Evolutionary conservation across 2,888 invertebrate species (phyloP).

Genomic region (Oxyteleia sp.): DNA sequence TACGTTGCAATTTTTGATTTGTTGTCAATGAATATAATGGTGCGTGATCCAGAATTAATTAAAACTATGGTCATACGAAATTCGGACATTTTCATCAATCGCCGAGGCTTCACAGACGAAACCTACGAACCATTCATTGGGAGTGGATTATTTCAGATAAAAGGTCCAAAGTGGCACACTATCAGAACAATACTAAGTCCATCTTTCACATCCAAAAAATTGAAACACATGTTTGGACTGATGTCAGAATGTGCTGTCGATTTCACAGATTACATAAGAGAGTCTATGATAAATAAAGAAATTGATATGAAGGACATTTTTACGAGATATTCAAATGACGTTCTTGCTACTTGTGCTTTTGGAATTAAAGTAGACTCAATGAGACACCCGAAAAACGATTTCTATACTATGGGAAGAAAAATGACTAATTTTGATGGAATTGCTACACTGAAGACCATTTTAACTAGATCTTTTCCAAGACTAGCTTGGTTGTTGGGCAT

Average conservation of each 20-base stretch:
- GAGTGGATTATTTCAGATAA: slow-evolving; percentile 76
- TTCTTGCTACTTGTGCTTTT: slow-evolving; percentile 88
- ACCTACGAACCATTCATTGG: slow-evolving; percentile 76
- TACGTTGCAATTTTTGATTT: slow-evolving; percentile 82
- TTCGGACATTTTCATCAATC: slow-evolving; percentile 82
- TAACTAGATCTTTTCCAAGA: slow-evolving; percentile 63
- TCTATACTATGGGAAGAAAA: slow-evolving; percentile 81
- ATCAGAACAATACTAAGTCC: slow-evolving; percentile 88
- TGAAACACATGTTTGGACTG: slow-evolving; percentile 88
- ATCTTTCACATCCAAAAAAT: slow-evolving; percentile 89
- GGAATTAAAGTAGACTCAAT: slow-evolving; percentile 86
- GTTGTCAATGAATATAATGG: slow-evolving; percentile 76
- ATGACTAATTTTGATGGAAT: slow-evolving; percentile 74
- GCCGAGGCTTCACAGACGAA: slow-evolving; percentile 76
- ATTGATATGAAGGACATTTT: slow-evolving; percentile 86
- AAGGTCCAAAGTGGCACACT: slow-evolving; percentile 88
- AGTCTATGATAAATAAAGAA: slow-evolving; percentile 47
- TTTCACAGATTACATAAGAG: slow-evolving; percentile 74
- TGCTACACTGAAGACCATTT: slow-evolving; percentile 71
- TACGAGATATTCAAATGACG: slow-evolving; percentile 86
- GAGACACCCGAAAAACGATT: slow-evolving; percentile 81
- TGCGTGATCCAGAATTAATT: slow-evolving; percentile 83
- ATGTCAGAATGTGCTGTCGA: slow-evolving; percentile 85
- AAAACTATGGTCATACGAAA: slow-evolving; percentile 80
- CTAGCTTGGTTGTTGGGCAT: slow-evolving; percentile 67